These are phyloP conservation scores for Melieria crassipennis DNA, from an alignment of 2,888 invertebrate genomes.

Conservation along the genomic window DNA sequence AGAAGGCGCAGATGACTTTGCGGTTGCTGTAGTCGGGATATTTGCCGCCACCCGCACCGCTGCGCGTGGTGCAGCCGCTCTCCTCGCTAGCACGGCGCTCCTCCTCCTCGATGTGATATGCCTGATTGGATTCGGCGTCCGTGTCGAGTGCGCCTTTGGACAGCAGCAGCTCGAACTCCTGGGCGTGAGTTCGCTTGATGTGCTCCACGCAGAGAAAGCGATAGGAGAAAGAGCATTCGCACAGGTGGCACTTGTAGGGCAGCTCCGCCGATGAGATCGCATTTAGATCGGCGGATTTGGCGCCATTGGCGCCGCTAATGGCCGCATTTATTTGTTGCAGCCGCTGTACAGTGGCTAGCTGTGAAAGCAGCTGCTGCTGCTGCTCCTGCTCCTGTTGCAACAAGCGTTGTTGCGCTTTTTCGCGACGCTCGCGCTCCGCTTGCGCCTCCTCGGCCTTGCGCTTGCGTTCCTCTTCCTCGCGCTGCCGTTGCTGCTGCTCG, in stretches of 20 bases:
- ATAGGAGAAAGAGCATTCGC: constrained; percentile 86
- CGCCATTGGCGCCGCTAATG: constrained; percentile 26
- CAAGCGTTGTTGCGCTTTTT: constrained; percentile 44
- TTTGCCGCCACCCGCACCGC: constrained; percentile 79
- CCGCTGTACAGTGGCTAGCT: constrained; percentile 68
- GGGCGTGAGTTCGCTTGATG: constrained; percentile 77
- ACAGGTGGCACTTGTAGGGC: constrained; percentile 92
- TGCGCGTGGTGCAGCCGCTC: constrained; percentile 67
- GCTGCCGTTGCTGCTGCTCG: constrained; percentile 58
- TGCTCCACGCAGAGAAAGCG: constrained; percentile 84
- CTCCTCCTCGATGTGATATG: constrained; percentile 67
- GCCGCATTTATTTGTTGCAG: constrained; percentile 64
- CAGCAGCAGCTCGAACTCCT: constrained; percentile 84
- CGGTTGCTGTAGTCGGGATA: constrained; percentile 88
- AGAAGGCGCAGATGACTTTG: constrained; percentile 91
- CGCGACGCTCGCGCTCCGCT: constrained; percentile 50
- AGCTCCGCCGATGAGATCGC: constrained; percentile 68
- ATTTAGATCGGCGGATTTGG: constrained; percentile 27
- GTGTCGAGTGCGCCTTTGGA: constrained; percentile 81
- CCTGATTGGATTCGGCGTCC: constrained; percentile 58
- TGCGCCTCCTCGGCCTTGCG: constrained; percentile 52
- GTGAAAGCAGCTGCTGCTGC: constrained; percentile 51
- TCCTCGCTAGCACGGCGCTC: constrained; percentile 72
- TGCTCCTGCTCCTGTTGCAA: constrained; percentile 45
- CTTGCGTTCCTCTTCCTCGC: constrained; percentile 50